Conservation (phyloP, 2,797 vertebrate genomes). For the Sciurus carolinensis region DNA sequence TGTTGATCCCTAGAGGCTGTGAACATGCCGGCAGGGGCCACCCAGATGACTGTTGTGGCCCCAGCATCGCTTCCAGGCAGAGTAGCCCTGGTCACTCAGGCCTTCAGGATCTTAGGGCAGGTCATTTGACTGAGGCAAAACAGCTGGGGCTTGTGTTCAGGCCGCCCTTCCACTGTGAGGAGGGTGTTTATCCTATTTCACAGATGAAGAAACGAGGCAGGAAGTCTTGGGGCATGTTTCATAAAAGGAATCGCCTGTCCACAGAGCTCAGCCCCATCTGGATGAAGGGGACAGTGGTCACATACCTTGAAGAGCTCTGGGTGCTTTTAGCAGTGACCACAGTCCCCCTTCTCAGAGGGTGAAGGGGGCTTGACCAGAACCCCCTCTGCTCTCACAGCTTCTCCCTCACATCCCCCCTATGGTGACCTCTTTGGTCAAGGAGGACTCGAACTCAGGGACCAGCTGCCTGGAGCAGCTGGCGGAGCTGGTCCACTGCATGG, state of each 20-base stretch:
- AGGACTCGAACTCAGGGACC: conserved; percentile 90
- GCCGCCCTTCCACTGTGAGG: background rate
- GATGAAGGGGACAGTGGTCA: background rate
- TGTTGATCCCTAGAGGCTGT: background rate
- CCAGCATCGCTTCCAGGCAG: background rate
- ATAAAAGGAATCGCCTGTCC: background rate
- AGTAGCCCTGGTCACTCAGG: background rate
- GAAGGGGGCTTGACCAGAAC: background rate
- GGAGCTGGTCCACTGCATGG: conserved; percentile 92
- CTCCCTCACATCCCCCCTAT: conserved; percentile 91
- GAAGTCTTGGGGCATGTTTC: background rate
- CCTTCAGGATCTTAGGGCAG: background rate
- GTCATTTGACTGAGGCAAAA: background rate
- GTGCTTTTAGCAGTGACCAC: background rate
- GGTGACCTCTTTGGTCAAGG: conserved; percentile 89
- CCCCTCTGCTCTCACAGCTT: conserved; percentile 86
- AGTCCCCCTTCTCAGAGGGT: accelerated
- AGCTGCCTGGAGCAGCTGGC: conserved; percentile 90
- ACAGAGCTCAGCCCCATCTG: background rate
- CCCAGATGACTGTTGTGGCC: background rate
- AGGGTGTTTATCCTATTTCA: background rate
- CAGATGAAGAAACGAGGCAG: conserved; percentile 10
- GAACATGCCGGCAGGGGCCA: background rate
- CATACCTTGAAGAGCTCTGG: background rate
- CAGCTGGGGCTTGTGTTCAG: background rate